A percentile compares a stretch with the other conserved stretches of the same genome.
Conservation (phyloP, 2,797 vertebrate species). For the Acrossocheilus wenchowensis region DNA sequence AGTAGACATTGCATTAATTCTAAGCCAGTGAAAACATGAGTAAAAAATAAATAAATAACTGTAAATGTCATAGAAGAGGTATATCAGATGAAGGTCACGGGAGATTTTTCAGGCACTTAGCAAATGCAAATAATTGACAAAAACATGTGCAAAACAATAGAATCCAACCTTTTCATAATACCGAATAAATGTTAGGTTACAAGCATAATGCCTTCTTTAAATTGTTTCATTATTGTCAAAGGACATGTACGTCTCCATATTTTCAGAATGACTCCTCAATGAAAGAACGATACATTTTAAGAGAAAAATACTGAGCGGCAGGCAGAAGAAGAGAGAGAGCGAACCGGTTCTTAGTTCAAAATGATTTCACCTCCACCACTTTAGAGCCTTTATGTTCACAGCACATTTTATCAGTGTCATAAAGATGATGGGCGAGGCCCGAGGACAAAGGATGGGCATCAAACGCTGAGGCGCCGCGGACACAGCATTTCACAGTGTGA, state of each 20-base stretch:
- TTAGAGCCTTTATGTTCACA: constrained; percentile 45
- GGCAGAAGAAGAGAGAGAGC: background rate
- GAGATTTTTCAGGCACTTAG: background rate
- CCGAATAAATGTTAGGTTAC: background rate
- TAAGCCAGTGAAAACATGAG: background rate
- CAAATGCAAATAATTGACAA: constrained; percentile 12
- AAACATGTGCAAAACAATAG: background rate
- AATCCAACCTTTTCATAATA: background rate
- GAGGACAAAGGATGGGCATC: constrained; percentile 41
- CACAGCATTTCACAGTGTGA: constrained; percentile 39
- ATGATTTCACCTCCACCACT: constrained; percentile 37
- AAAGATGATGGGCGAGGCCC: constrained; percentile 54
- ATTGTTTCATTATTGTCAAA: background rate
- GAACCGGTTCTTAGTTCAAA: constrained; percentile 40
- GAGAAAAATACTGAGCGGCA: constrained; percentile 40
- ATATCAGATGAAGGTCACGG: background rate
- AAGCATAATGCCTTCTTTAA: background rate
- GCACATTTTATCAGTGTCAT: constrained; percentile 58
- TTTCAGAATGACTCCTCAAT: constrained; percentile 1
- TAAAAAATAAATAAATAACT: background rate
- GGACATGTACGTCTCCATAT: background rate
- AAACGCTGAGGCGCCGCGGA: constrained; percentile 16
- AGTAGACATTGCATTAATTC: background rate
- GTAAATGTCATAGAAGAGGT: constrained; percentile 22
- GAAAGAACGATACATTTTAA: constrained; percentile 39